A percentile compares a stretch with the other conserved stretches of the same genome.
Conservation (phyloP, 2,113 vertebrate species). For the Mus pahari region DNA sequence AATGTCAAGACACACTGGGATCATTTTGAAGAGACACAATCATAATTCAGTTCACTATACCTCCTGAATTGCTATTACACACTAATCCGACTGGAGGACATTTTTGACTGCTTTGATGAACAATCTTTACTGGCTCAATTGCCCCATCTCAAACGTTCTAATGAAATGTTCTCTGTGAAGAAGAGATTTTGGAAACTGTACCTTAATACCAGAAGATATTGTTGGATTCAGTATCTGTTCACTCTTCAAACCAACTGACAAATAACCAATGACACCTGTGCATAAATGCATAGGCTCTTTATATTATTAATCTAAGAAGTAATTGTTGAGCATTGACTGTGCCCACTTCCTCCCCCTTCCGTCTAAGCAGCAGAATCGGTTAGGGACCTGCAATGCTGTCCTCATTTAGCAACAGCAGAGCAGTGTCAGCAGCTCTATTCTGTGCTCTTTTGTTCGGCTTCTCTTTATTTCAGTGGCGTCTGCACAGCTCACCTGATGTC, state of each 20-base stretch:
- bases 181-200: constrained; percentile 35
- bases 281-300: constrained; percentile 37
- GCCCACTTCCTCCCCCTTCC: background rate
- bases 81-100: constrained; percentile 59
- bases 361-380: background rate
- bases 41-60: constrained; percentile 56
- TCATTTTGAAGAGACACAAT: constrained; percentile 74
- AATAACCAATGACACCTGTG: constrained; percentile 17
- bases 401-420: constrained; percentile 73
- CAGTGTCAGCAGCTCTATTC: constrained; percentile 57
- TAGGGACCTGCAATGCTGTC: constrained; percentile 29
- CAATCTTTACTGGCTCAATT: constrained; percentile 75
- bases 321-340: background rate
- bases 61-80: constrained; percentile 45
- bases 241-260: constrained; percentile 60
- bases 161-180: constrained; percentile 68
- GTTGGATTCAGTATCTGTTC: background rate
- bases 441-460: constrained; percentile 76
- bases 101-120: constrained; percentile 70
- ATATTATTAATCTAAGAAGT: constrained; percentile 1
- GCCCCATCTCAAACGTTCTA: constrained; percentile 55
- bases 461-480: constrained; percentile 61
- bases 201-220: background rate
- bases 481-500: constrained; percentile 59
- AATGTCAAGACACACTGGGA: constrained; percentile 60